Conservation (phyloP, 2,113 vertebrate genomes). For the Nesoenas mayeri region DNA sequence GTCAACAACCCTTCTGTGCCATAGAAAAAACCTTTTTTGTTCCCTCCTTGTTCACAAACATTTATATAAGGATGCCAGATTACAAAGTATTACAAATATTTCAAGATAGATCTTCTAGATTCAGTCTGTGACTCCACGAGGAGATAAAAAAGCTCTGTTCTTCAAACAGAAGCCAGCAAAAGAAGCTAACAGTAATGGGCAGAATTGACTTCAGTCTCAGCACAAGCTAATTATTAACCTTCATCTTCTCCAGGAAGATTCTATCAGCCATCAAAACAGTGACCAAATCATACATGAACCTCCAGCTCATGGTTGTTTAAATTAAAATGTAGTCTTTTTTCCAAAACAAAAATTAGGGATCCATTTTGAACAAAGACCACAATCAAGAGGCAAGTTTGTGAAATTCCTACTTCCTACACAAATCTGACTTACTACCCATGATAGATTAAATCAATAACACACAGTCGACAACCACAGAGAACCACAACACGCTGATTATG, state of each 20-base stretch:
- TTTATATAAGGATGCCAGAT: not conserved
- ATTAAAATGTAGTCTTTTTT: not conserved
- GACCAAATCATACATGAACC: not conserved
- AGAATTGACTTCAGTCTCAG: not conserved
- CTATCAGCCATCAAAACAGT: not conserved
- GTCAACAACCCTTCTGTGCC: not conserved
- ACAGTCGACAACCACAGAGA: not conserved
- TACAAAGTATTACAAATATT: not conserved
- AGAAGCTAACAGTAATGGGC: not conserved
- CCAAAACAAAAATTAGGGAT: not conserved
- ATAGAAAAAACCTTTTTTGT: not conserved
- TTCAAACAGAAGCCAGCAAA: not conserved
- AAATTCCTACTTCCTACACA: not conserved
- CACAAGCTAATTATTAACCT: not conserved
- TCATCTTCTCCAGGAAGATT: not conserved
- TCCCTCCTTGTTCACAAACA: not conserved
- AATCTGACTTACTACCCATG: not conserved
- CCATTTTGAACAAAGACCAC: not conserved
- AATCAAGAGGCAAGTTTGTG: not conserved
- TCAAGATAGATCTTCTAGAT: not conserved
- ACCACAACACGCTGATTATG: not conserved
- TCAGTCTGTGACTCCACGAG: not conserved
- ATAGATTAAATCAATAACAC: not conserved
- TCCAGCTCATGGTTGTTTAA: not conserved
- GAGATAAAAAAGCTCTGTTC: not conserved